A percentile compares a stretch with the other conserved stretches of the same genome.
Evolutionary conservation across 2,888 invertebrate genomes (phyloP).

Genomic region (Thalpophila matura): DNA sequence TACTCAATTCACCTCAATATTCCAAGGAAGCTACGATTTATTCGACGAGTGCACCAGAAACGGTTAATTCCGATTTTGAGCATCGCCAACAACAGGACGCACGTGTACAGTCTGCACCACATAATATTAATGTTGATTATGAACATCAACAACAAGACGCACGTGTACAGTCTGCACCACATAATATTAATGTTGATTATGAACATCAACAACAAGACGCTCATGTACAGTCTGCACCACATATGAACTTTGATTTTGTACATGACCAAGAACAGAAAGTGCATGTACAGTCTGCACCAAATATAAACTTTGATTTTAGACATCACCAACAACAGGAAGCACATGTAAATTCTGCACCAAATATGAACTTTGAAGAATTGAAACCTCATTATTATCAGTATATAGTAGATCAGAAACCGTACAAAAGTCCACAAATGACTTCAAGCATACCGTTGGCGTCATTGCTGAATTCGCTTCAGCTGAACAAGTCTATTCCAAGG

Average conservation of each 20-base stretch:
- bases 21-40: slow-evolving; percentile 72
- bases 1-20: slow-evolving; percentile 67
- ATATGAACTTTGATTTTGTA: slow-evolving; percentile 61
- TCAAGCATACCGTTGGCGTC: slow-evolving; percentile 82
- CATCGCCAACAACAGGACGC: slow-evolving; percentile 68
- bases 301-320: too few relatives aligned
- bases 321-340: too few relatives aligned
- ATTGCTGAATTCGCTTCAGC: slow-evolving; percentile 93
- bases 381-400: slow-evolving; percentile 80
- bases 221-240: slow-evolving; percentile 65
- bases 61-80: slow-evolving; percentile 61
- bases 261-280: slow-evolving; percentile 66
- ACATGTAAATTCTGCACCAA: too few relatives aligned
- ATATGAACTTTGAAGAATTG: slow-evolving; percentile 63
- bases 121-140: slow-evolving; percentile 57
- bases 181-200: slow-evolving; percentile 57
- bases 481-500: slow-evolving; percentile 94
- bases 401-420: slow-evolving; percentile 70
- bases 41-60: slow-evolving; percentile 65
- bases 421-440: slow-evolving; percentile 66
- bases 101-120: slow-evolving; percentile 65
- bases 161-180: slow-evolving; percentile 65
- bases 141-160: slow-evolving; percentile 67
- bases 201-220: slow-evolving; percentile 67
- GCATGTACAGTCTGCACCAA: slow-evolving; percentile 66